Base-by-base conservation (phyloP, 1,140 invertebrate genomes). In the Geopemphigus sp. region DNA sequence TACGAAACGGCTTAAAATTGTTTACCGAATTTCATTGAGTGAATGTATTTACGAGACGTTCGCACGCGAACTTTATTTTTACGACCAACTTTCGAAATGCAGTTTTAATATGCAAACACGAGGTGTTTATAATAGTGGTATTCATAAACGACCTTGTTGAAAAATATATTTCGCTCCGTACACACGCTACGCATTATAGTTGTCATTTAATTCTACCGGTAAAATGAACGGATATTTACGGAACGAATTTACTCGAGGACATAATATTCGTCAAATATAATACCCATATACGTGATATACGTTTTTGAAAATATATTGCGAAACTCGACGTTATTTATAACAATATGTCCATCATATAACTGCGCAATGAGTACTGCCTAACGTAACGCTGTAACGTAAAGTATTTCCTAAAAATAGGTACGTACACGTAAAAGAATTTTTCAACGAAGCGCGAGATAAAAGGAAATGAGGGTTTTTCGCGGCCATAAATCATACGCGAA, bases 401-500 rank as follows among this genome's bases (percentile, higher is more conserved):
- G 47, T 68, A 68, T 68, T 24, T 68, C 66, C 66, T n/a, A 14
- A 32, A 68, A 17, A 68, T 24, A 26, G 66, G 66, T 68, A 17
- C 39, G 24, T 17, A 50, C 19, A 73, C 19, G 53, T 73, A 56
- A n/a, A 73, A 73, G 17, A 73, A 56, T 4, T 39, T 73, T 54
- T 14, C 15, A 22, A 47, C 11, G 29, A 57, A 73, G 11, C n/a
- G 24, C 32, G 26, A 19, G 70, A 73, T 56, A 56, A 56, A 73
- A 56, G 47, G 26, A 73, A 73, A 73, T 56, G 47, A 73, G 56
- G 32, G 53, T 73, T 73, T 73, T 56, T 39, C 29, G 70, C 26
- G 26, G 29, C 53, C 50, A 22, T 73, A 73, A 73, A 73, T 73
- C 50, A 73, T 73, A 57, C 56, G 70, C 32, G 56, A 73, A 73